phyloP scores from a whole-genome alignment of 2,797 vertebrate species.

The Chelmon rostratus region DNA sequence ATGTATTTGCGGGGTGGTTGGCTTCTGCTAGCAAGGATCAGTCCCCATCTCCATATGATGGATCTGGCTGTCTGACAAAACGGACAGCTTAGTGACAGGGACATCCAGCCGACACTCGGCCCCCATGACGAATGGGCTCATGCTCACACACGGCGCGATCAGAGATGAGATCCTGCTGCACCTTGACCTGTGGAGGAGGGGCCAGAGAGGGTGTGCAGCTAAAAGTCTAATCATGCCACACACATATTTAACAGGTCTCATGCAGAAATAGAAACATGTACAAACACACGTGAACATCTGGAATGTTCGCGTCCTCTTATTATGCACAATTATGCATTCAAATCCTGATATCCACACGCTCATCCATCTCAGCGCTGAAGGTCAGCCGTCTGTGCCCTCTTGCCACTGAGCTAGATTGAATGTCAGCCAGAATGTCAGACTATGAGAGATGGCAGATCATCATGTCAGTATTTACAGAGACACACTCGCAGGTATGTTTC shows the following conservation, averaged over 20 bases:
- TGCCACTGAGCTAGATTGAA: constrained; percentile 70
- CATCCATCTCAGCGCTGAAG: constrained; percentile 74
- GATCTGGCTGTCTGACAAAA: constrained; percentile 79
- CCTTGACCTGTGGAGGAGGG: constrained; percentile 77
- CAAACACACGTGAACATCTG: constrained; percentile 29
- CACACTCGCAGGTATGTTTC: constrained; percentile 64
- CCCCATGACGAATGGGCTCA: constrained; percentile 79
- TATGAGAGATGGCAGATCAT: constrained; percentile 78
- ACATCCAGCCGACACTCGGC: constrained; percentile 72
- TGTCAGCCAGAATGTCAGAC: constrained; percentile 75
- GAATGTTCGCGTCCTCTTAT: constrained; percentile 22
- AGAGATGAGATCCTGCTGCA: constrained; percentile 78
- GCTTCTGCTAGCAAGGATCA: constrained; percentile 60
- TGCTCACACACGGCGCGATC: constrained; percentile 62
- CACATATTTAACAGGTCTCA: constrained; percentile 42
- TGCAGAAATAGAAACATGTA: constrained; percentile 39
- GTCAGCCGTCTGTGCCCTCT: constrained; percentile 62
- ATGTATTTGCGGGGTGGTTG: constrained; percentile 71
- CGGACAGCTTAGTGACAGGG: constrained; percentile 80
- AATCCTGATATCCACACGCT: constrained; percentile 42
- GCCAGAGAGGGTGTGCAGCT: constrained; percentile 31
- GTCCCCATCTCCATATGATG: constrained; percentile 72
- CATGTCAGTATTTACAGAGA: constrained; percentile 79
- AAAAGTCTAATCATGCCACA: constrained; percentile 58
- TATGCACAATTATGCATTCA: constrained; percentile 60